phyloP scores from a whole-genome alignment of 1,140 invertebrate genomes.

The Brachionus paranguensis region DNA sequence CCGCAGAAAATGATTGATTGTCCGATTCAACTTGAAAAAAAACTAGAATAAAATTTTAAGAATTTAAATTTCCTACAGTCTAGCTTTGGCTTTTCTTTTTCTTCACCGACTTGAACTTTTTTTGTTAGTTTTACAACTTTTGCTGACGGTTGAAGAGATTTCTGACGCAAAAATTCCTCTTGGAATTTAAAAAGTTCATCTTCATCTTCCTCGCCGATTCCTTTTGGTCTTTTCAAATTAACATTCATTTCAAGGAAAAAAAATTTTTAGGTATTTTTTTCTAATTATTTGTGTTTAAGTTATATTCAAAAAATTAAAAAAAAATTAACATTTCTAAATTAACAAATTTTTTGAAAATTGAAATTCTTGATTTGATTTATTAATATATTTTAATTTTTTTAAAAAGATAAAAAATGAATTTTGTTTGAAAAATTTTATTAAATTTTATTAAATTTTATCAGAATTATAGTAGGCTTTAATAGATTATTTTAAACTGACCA shows the following conservation, averaged over 20 bases:
- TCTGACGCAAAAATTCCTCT: constrained; percentile 47
- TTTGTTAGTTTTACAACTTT: constrained; percentile 41
- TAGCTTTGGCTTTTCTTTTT: neutral
- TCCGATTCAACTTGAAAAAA: constrained; percentile 38
- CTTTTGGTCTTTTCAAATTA: constrained; percentile 29
- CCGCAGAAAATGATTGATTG: constrained; percentile 42
- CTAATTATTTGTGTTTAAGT: too few species aligned
- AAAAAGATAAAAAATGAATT: too few species aligned
- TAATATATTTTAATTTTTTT: too few species aligned
- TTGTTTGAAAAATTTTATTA: too few species aligned
- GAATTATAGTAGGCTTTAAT: too few species aligned
- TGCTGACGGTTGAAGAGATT: constrained; percentile 42
- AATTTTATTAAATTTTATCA: too few species aligned
- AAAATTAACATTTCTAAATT: neutral
- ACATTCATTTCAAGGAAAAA: neutral
- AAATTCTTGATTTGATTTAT: too few species aligned
- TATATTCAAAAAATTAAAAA: neutral
- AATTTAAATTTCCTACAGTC: constrained; percentile 44
- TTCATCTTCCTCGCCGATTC: constrained; percentile 46
- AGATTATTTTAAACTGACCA: too few species aligned
- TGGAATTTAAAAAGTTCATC: constrained; percentile 54
- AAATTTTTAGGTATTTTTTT: too few species aligned
- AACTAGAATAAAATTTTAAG: constrained; percentile 41
- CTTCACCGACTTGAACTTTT: neutral
- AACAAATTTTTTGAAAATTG: neutral